A percentile compares a stretch with the other conserved stretches of the same genome.
phyloP scores from a whole-genome alignment of 2,888 invertebrate genomes.

The Caenorhabditis zanzibari region DNA sequence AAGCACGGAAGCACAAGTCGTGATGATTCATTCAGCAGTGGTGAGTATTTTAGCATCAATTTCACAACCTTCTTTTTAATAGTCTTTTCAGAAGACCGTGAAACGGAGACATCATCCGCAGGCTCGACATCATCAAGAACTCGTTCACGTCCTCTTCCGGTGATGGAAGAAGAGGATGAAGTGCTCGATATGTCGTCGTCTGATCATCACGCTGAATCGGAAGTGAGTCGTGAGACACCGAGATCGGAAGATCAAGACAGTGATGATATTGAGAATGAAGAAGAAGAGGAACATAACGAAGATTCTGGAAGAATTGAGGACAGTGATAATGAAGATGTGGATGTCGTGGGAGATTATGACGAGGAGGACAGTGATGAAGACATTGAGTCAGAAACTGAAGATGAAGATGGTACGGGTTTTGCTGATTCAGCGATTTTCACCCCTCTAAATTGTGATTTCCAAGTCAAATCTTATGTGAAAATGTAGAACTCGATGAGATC shows the following conservation, averaged over 20 bases:
- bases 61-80: not conserved
- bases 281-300: constrained; percentile 7
- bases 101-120: constrained; percentile 29
- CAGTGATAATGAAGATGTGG: constrained; percentile 12
- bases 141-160: constrained; percentile 44
- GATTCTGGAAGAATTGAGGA: constrained; percentile 24
- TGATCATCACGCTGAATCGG: constrained; percentile 34
- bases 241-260: not conserved
- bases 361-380: not conserved
- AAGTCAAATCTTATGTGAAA: too few relatives aligned
- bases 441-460: too few relatives aligned
- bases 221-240: constrained; percentile 20
- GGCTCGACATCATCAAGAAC: constrained; percentile 29
- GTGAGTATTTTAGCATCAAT: not conserved
- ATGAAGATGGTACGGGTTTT: constrained; percentile 1
- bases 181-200: constrained; percentile 32
- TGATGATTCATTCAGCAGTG: constrained; percentile 23
- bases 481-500: too few relatives aligned
- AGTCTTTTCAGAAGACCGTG: constrained; percentile 41
- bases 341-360: constrained; percentile 9
- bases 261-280: not conserved
- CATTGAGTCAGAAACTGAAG: constrained; percentile 1
- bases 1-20: constrained; percentile 17
- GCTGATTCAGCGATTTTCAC: not conserved
- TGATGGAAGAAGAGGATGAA: constrained; percentile 58